Conservation (phyloP, 2,797 vertebrate species). For the Trichosurus vulpecula region DNA sequence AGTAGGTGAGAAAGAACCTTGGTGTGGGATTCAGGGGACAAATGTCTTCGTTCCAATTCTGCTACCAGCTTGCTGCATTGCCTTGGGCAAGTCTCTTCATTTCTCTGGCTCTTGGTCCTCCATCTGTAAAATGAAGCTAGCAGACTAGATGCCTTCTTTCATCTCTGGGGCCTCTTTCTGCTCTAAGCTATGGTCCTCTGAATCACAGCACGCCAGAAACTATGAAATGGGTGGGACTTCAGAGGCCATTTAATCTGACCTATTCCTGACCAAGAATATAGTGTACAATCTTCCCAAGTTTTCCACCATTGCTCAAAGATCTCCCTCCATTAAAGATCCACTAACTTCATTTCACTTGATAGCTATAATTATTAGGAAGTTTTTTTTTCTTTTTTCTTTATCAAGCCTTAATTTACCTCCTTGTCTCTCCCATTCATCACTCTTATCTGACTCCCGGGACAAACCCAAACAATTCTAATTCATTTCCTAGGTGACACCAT, state of each 20-base stretch:
- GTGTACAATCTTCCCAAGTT: neutral
- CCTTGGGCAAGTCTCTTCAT: neutral
- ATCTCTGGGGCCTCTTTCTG: neutral
- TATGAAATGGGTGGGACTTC: neutral
- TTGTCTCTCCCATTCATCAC: neutral
- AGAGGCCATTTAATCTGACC: neutral
- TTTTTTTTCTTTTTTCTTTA: neutral
- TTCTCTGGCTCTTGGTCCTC: neutral
- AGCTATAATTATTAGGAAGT: neutral
- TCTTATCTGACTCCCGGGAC: neutral
- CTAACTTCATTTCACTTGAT: neutral
- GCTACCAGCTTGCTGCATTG: neutral
- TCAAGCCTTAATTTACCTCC: neutral
- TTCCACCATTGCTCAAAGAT: neutral
- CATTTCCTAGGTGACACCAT: neutral
- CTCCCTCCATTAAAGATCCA: neutral
- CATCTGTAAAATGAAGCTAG: neutral
- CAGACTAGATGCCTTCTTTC: neutral
- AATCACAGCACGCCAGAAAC: neutral
- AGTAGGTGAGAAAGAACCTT: neutral
- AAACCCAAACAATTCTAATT: neutral
- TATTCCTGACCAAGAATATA: neutral
- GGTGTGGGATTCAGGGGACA: neutral
- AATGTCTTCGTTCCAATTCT: neutral
- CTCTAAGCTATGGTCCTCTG: neutral